These are phyloP conservation scores for Brachyistius frenatus DNA, from an alignment of 2,113 vertebrate genomes.

Conservation along the genomic window DNA sequence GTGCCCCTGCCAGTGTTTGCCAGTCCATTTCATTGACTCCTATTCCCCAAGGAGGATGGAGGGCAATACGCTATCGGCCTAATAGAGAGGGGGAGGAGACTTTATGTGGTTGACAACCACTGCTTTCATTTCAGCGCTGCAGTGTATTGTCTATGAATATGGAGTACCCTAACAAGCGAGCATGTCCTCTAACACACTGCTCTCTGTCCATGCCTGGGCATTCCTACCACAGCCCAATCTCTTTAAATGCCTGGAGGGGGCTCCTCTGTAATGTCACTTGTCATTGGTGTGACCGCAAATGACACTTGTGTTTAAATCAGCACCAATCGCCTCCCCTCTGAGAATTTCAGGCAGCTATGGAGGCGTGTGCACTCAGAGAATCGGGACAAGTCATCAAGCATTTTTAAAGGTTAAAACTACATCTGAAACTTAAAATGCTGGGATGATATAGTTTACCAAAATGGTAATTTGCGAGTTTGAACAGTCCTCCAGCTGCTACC, in stretches of 20 bases:
- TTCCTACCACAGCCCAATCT: constrained; percentile 70
- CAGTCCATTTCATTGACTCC: constrained; percentile 63
- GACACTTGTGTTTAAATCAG: constrained; percentile 71
- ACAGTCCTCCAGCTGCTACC: constrained; percentile 9
- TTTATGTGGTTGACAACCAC: constrained; percentile 30
- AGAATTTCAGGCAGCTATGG: constrained; percentile 17
- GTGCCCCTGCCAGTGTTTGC: constrained; percentile 31
- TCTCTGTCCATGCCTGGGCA: constrained; percentile 53
- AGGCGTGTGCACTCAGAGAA: neutral
- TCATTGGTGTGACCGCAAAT: constrained; percentile 77
- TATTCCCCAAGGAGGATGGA: constrained; percentile 56
- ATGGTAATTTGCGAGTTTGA: constrained; percentile 1
- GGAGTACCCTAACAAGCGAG: constrained; percentile 60
- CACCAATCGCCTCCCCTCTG: constrained; percentile 40
- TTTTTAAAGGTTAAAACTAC: constrained; percentile 34
- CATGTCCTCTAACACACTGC: constrained; percentile 67
- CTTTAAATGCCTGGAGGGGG: constrained; percentile 72
- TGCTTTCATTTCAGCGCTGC: constrained; percentile 65
- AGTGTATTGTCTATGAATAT: constrained; percentile 74
- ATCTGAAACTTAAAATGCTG: constrained; percentile 10
- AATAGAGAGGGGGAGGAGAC: constrained; percentile 68
- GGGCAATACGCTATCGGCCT: constrained; percentile 68
- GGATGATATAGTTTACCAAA: neutral
- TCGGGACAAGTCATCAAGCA: neutral
- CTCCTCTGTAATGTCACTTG: constrained; percentile 73